Percentiles rank a stretch among this genome's conserved stretches.
Conservation (phyloP, 2,888 invertebrate species). For the Dyspetes luteomarginatus region DNA sequence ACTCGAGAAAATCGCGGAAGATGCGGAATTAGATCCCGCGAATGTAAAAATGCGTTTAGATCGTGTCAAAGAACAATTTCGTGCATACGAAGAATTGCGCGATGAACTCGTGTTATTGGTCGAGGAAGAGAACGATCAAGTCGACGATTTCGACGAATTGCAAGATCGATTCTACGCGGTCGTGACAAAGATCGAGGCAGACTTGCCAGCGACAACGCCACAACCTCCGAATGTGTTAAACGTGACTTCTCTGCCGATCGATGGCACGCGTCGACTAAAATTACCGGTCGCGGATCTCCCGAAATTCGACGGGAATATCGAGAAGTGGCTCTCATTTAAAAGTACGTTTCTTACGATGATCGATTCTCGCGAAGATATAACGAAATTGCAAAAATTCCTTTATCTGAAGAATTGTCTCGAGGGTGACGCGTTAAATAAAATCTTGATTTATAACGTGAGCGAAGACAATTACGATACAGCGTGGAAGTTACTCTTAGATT, state of each 20-base stretch:
- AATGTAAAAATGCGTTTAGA: conserved; percentile 14
- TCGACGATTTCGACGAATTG: conserved; percentile 20
- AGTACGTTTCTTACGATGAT: conserved; percentile 54
- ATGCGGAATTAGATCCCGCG: neutral
- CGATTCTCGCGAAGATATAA: conserved; percentile 55
- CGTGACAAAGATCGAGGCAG: neutral
- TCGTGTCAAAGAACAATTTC: conserved; percentile 17
- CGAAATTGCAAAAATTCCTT: conserved; percentile 56
- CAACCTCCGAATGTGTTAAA: neutral
- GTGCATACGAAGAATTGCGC: conserved; percentile 65
- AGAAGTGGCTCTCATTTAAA: conserved; percentile 53
- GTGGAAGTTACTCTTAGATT: conserved; percentile 30
- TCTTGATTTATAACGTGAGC: conserved; percentile 43
- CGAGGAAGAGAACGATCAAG: neutral
- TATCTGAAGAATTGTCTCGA: conserved; percentile 47
- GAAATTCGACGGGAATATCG: conserved; percentile 59
- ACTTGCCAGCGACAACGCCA: neutral
- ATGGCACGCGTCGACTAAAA: conserved; percentile 23
- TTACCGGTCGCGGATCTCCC: conserved; percentile 47
- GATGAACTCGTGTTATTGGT: conserved; percentile 46
- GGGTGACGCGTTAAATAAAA: conserved; percentile 50
- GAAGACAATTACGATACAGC: conserved; percentile 51
- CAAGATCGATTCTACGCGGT: conserved; percentile 19
- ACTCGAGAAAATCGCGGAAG: conserved; percentile 3
- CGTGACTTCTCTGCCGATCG: conserved; percentile 10